Percentiles rank a stretch among this genome's conserved stretches.
Evolutionary conservation across 2,797 vertebrate genomes (phyloP).

Genomic region (Capromys pilorides): DNA sequence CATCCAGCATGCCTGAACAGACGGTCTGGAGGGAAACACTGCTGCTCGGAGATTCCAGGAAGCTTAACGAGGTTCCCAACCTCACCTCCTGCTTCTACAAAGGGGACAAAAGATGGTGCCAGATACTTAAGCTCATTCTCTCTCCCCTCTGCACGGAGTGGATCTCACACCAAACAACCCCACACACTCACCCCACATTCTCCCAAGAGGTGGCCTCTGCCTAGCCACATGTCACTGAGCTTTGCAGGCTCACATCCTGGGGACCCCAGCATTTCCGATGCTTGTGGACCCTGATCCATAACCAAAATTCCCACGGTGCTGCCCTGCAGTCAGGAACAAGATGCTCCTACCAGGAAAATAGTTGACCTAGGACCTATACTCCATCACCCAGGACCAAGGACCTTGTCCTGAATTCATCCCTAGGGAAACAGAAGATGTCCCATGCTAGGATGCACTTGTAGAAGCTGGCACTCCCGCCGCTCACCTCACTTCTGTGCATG

Average conservation of each 20-base stretch:
- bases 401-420: no score
- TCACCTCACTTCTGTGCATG: rapidly evolving
- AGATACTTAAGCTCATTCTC: background rate
- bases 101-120: background rate
- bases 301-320: background rate
- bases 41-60: background rate
- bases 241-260: background rate
- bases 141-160: background rate
- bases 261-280: background rate
- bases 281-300: background rate
- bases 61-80: no score
- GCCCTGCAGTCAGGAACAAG: background rate
- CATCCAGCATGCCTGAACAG: background rate
- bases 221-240: no score
- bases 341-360: background rate
- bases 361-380: no score
- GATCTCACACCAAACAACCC: no score
- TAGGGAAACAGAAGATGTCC: no score
- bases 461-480: no score
- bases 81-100: background rate
- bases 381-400: no score
- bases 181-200: background rate
- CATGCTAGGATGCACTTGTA: background rate
- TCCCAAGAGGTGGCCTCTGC: background rate
- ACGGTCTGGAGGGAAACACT: background rate